Evolutionary conservation across 2,113 vertebrate species (phyloP), one percentile per base, ranked within the genome.

Genomic region (Lasiurus borealis): DNA sequence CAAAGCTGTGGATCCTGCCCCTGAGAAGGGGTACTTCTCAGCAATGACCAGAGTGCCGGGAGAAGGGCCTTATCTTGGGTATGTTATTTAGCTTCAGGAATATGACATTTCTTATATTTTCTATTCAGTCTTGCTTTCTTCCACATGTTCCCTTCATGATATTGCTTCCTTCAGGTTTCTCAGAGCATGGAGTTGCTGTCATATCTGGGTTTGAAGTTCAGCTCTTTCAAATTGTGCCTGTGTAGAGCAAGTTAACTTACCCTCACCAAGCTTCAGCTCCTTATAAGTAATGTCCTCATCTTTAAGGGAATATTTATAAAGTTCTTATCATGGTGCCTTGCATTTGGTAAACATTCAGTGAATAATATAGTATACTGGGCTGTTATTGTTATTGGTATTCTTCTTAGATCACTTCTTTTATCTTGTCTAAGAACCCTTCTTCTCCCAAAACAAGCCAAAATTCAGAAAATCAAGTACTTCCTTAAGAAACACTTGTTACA

Each of bases 1-100:
- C 84, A 25, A 71, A 31, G n/a, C 27, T 3, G 12, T 25, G 50
- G 77, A n/a, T 29, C n/a, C 69, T 78, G 21, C 27, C 40, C 69
- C 10, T 18, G 14, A 40, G 40, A 40, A 18, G 16, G 57, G 46
- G 23, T 40, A 4, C 23, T 31, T 68, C 36, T 81, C 31, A 16
- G 0, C 40, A 69, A 50, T 0, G 3, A n/a, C 6, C 68, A 40
- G 59, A 73, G n/a, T 29, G 0, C 40, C 0, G 12, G 8, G 52
- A 84, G 69, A 66, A 36, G 64, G 73, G 54, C 29, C 21, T 85
- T 25, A 27, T 46, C 44, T 31, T 31, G 5, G 27, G 50, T 44
- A 13, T 52, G 46, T 36, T 31, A 14, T 15, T 54, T 40, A 72
- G 50, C 14, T 71, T 29, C 23, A 48, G 62, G 21, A 46, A 62